Conservation (phyloP, 2,888 invertebrate genomes). For the Biston betularia region DNA sequence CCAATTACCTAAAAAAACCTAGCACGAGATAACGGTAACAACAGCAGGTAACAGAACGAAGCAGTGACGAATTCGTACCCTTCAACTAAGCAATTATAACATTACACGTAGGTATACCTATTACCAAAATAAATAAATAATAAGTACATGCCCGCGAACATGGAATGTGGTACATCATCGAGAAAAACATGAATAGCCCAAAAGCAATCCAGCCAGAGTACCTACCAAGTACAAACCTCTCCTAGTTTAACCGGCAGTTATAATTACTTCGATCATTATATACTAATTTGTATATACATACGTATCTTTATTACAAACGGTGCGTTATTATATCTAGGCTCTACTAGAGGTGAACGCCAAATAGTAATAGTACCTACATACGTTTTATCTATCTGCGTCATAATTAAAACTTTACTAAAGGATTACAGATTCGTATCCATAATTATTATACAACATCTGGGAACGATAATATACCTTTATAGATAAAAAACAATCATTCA, state of each 20-base stretch:
- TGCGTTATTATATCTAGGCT: conserved; percentile 17
- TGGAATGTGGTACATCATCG: conserved; percentile 10
- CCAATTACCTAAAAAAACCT: neutral
- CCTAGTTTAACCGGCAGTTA: no score
- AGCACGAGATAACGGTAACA: neutral
- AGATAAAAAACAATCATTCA: conserved; percentile 13
- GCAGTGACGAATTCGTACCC: neutral
- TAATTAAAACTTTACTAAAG: conserved; percentile 9
- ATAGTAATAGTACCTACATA: conserved; percentile 4
- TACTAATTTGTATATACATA: neutral
- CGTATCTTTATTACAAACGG: conserved; percentile 5
- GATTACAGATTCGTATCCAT: conserved; percentile 9
- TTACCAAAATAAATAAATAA: conserved; percentile 5
- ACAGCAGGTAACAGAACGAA: neutral
- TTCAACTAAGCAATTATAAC: neutral
- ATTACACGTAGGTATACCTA: neutral
- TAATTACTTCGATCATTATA: no score
- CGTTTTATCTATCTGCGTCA: conserved; percentile 19
- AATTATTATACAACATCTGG: conserved; percentile 14
- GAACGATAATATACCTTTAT: conserved; percentile 1
- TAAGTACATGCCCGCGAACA: conserved; percentile 13
- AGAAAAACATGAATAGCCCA: neutral
- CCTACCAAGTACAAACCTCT: no score
- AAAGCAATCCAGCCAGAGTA: neutral
- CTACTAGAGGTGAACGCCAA: conserved; percentile 17